phyloP scores from a whole-genome alignment of 1,140 invertebrate species.

The Cephus cinctus region DNA sequence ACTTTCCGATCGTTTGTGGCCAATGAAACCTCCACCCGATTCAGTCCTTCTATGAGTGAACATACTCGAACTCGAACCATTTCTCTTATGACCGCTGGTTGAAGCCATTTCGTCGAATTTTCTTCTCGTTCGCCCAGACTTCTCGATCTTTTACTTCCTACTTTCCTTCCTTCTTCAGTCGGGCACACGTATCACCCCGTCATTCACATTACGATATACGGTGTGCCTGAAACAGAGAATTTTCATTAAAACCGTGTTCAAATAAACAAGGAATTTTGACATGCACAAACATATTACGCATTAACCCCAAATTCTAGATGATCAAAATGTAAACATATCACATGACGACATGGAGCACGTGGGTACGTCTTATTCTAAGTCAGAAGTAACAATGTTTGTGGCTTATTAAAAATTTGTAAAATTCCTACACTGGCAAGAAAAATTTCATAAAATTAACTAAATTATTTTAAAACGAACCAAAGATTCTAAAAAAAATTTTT shows the following conservation, averaged over 20 bases:
- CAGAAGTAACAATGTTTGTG: too few species aligned
- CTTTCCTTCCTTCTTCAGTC: neutral
- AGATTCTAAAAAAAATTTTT: too few species aligned
- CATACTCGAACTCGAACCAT: slow-evolving; percentile 50
- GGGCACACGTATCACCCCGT: slow-evolving; percentile 1
- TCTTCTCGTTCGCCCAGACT: slow-evolving; percentile 11
- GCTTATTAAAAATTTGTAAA: too few species aligned
- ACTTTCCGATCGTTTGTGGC: slow-evolving; percentile 46
- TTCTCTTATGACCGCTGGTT: slow-evolving; percentile 47
- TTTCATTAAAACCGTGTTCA: neutral
- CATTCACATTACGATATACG: slow-evolving; percentile 6
- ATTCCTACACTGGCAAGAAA: too few species aligned
- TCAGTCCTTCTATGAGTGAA: slow-evolving; percentile 46
- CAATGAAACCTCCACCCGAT: slow-evolving; percentile 45
- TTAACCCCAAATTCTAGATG: neutral
- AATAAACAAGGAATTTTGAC: neutral
- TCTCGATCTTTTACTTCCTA: slow-evolving; percentile 9
- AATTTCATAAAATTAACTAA: too few species aligned
- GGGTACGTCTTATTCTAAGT: too few species aligned
- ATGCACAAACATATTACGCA: neutral
- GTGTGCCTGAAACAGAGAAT: neutral
- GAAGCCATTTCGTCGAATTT: slow-evolving; percentile 46
- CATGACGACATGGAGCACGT: too few species aligned
- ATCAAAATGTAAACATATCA: neutral
- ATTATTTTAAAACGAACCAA: too few species aligned